A percentile compares a stretch with the other conserved stretches of the same genome.
Conservation (phyloP, 2,888 invertebrate species). For the Yponomeuta plumbellus region DNA sequence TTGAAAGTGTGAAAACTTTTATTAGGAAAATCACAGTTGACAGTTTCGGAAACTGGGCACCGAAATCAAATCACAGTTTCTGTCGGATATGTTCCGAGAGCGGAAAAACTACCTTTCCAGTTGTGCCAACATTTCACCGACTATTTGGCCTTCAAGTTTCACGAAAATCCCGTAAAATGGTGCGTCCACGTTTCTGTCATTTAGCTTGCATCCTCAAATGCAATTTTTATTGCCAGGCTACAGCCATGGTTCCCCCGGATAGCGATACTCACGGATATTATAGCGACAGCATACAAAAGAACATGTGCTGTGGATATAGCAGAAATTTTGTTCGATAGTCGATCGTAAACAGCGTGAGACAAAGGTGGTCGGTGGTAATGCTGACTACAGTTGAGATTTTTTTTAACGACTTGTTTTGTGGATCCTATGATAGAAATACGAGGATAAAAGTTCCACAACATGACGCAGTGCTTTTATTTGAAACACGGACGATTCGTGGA, state of each 20-base stretch:
- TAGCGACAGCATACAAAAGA: background rate
- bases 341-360: too few species aligned
- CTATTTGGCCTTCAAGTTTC: background rate
- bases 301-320: too few species aligned
- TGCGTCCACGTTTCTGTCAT: constrained; percentile 8
- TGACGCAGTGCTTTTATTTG: background rate
- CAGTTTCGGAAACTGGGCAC: too few species aligned
- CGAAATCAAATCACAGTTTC: too few species aligned
- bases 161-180: background rate
- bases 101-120: too few species aligned
- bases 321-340: too few species aligned
- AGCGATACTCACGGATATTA: background rate
- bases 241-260: background rate
- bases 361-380: too few species aligned
- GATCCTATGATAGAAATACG: background rate
- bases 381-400: background rate
- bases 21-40: too few species aligned
- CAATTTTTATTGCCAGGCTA: constrained; percentile 23
- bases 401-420: background rate
- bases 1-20: too few species aligned
- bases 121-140: background rate
- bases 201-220: constrained; percentile 19
- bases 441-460: background rate
- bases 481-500: background rate
- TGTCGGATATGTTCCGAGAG: too few species aligned